These are phyloP conservation scores for Tetraodon nigroviridis DNA, from an alignment of 2,113 vertebrate species.

Conservation along the genomic window DNA sequence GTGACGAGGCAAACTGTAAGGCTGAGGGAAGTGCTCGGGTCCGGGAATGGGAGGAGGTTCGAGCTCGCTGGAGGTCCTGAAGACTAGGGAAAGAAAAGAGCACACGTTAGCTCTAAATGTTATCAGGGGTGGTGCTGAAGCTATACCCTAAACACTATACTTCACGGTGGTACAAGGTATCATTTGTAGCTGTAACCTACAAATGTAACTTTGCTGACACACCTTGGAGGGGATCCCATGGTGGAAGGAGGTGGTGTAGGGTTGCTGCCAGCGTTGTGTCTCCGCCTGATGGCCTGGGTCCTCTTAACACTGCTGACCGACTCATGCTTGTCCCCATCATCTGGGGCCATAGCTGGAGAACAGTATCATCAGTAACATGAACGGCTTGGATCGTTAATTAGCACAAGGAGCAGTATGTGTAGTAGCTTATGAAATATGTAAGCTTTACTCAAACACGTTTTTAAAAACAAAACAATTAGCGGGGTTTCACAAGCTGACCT, in stretches of 20 bases:
- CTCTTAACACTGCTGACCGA: slow-evolving; percentile 81
- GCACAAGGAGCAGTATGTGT: neutral
- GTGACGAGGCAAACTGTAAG: slow-evolving; percentile 84
- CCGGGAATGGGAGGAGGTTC: slow-evolving; percentile 82
- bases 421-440: neutral
- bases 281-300: slow-evolving; percentile 83
- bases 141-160: neutral
- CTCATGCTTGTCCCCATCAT: slow-evolving; percentile 78
- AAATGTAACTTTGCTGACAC: slow-evolving; percentile 5
- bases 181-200: neutral
- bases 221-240: slow-evolving; percentile 90
- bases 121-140: too few relatives aligned
- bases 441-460: neutral
- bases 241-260: slow-evolving; percentile 86
- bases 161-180: too few relatives aligned
- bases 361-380: slow-evolving; percentile 31
- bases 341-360: slow-evolving; percentile 58
- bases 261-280: slow-evolving; percentile 89
- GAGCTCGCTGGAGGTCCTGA: slow-evolving; percentile 82
- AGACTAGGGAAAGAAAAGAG: slow-evolving; percentile 63
- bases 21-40: slow-evolving; percentile 83
- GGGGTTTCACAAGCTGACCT: slow-evolving; percentile 66
- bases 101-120: neutral
- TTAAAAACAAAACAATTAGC: neutral
- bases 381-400: slow-evolving; percentile 17